Base-by-base conservation (phyloP, 2,888 invertebrate species). In the Tachystola acroxantha region DNA sequence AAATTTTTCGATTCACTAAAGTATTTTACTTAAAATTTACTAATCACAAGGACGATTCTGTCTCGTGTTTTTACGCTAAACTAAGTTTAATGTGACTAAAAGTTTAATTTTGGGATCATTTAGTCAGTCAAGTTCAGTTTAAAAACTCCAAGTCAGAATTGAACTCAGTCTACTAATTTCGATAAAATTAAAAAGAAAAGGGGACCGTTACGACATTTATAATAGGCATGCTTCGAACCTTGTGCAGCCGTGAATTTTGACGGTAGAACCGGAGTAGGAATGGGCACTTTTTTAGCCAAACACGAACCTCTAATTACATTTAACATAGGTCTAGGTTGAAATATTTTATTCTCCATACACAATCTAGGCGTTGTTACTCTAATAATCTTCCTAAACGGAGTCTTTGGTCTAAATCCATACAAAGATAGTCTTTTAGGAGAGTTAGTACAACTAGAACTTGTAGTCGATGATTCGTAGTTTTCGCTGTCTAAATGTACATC, bases 401-500 rank as follows among this genome's bases (percentile, higher is more conserved):
- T 72, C 54, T 84, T 88, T 0, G 79, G 73, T 36, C 80, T 68
- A 26, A 84, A 81, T 0, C 81, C 79, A 36, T 75, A 82, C 20
- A 78, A 58, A 0, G 79, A 84, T 52, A 89, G 64, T 36, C 90
- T 71, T 68, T 91, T 91, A 0, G 91, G 91, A 0, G 91, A 91
- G 55, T 91, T 91, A 0, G 90, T 88, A 42, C 90, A 90, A 50
- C 90, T 90, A 0, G 91, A 91, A 36, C 89, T 89, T 0, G 91
- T 90, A 0, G 91, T 91, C 0, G 91, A 90, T 0, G 90, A 90
- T 50, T 90, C 90, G 45, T 89, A 89, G 41, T 90, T 90, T 46
- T 90, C 90, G 22, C 90, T 90, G 30, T 89, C 89, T 24, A 90
- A 73, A 46, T 88, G 89, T 0, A 88, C 77, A 31, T 89, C 88